These are phyloP conservation scores for Diarsia rubi DNA, from an alignment of 2,888 invertebrate species.

Conservation along the genomic window DNA sequence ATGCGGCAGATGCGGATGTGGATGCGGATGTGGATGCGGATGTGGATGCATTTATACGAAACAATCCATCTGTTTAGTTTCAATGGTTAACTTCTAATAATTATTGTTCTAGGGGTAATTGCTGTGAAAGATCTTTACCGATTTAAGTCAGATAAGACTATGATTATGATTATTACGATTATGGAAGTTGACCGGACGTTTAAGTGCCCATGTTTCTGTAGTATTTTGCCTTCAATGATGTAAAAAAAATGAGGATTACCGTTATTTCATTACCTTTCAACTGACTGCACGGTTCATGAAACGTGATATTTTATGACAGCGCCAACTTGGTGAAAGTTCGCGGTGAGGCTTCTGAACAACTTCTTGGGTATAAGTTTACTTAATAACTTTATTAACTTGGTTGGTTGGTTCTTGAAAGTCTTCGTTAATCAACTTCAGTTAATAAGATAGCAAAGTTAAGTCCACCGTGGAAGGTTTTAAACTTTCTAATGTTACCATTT, in stretches of 20 bases:
- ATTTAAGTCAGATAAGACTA: not conserved
- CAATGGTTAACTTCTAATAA: not conserved
- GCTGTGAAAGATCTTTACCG: too few relatives aligned
- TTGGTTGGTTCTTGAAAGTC: not conserved
- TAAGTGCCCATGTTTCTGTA: not conserved
- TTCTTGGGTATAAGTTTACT: not conserved
- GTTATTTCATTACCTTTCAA: not conserved
- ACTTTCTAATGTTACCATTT: not conserved
- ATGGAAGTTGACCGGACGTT: not conserved
- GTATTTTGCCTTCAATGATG: not conserved
- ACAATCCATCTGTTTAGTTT: conserved; percentile 13
- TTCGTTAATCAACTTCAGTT: not conserved
- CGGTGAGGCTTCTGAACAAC: not conserved
- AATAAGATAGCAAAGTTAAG: not conserved
- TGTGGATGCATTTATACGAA: not conserved
- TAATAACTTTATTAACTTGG: not conserved
- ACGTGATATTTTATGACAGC: not conserved
- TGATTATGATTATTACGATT: too few relatives aligned
- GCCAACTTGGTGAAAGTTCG: not conserved
- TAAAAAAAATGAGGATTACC: not conserved
- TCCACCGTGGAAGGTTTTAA: too few relatives aligned
- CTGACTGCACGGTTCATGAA: not conserved
- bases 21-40: not conserved
- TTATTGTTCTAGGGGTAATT: conserved; percentile 1
- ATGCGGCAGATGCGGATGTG: not conserved